Evolutionary conservation across 2,113 vertebrate species (phyloP).

Genomic region (Bubo blakistoni): DNA sequence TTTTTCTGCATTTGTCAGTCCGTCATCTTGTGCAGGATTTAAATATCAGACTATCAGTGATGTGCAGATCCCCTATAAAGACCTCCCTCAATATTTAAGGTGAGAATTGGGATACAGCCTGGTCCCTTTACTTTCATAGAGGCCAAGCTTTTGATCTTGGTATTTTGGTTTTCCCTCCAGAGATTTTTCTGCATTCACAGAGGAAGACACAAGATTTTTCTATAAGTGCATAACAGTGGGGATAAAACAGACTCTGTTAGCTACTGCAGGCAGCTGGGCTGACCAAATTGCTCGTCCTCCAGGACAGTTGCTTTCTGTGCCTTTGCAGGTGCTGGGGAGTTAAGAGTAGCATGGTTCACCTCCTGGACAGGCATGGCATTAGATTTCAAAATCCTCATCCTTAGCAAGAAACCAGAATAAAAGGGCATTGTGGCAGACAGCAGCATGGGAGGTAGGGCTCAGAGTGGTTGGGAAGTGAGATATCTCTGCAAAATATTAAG

Average conservation of each 20-base stretch:
- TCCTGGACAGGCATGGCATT: background rate
- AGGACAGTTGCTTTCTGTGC: background rate
- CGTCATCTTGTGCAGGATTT: background rate
- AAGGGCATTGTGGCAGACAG: constrained; percentile 30
- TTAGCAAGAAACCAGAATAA: constrained; percentile 23
- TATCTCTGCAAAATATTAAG: background rate
- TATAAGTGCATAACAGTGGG: background rate
- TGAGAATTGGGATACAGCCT: background rate
- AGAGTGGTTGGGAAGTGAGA: background rate
- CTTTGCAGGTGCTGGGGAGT: constrained; percentile 27
- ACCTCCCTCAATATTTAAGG: background rate
- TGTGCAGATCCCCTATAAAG: background rate
- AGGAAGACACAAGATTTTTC: background rate
- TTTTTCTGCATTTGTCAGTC: background rate
- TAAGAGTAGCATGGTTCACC: background rate
- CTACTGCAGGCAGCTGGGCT: background rate
- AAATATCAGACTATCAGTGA: background rate
- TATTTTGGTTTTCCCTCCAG: background rate
- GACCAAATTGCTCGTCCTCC: background rate
- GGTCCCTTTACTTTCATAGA: background rate
- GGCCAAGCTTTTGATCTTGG: background rate
- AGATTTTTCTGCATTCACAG: background rate
- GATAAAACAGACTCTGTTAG: background rate
- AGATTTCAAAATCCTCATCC: constrained; percentile 30
- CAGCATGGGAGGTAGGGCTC: constrained; percentile 3